Evolutionary conservation across 1,140 invertebrate genomes (phyloP), one percentile per base, ranked within the genome.

Genomic region (Anoplophora glabripennis): DNA sequence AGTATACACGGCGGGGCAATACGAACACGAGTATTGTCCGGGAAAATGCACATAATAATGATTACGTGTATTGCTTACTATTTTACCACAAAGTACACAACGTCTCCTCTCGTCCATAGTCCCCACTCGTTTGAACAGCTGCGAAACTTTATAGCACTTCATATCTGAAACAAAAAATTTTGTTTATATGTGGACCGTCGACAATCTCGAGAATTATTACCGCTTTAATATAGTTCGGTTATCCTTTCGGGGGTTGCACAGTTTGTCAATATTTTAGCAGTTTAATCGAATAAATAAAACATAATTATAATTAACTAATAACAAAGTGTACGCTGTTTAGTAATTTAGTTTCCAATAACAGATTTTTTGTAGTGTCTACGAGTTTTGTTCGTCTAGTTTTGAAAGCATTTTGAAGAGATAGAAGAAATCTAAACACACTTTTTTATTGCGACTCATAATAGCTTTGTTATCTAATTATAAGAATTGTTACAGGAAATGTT

Each of bases 31-130:
- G 67, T 84, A 84, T 67, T 83, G 81, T 60, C 83, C 83, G 45
- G 84, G 84, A 69, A 83, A 85, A 75, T 85, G 84, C 57, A 85
- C 84, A 74, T 85, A 84, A 79, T 85, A 84, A 72, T 85, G 84
- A 77, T 85, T 85, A 64, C 84, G 77, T 65, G 84, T 83, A 76
- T 85, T 84, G 69, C 83, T 84, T 60, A 85, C 83, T 68, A 85
- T 81, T 78, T 85, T 85, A 70, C 84, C 83, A 73, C 84, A 85
- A 69, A 84, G 76, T 67, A 82, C 80, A 76, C 84, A 85, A 67
- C 82, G 77, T 72, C 82, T 80, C 72, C 81, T 77, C 76, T 85
- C 83, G 75, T 83, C 81, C 76, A 75, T 78, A 68, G 79, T 80
- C 70, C 80, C 83, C 63, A 83, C 80, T 72, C 83, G 79, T 75